Evolutionary conservation across 2,113 vertebrate genomes (phyloP).

Genomic region (Colius striatus): DNA sequence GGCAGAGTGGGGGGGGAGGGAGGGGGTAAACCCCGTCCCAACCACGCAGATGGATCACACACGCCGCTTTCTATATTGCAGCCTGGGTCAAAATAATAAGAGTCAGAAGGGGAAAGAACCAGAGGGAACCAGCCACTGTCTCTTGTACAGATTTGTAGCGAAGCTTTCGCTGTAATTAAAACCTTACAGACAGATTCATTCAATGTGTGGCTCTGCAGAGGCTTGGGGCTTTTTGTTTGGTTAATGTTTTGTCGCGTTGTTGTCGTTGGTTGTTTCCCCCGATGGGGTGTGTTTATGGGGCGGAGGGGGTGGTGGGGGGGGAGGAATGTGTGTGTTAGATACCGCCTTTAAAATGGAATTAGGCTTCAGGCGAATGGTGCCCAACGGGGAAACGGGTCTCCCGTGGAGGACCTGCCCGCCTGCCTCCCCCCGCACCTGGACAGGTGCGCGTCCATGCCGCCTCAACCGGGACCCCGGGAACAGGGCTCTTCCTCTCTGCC

Average conservation of each 20-base stretch:
- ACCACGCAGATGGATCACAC: constrained; percentile 79
- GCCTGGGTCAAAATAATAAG: constrained; percentile 75
- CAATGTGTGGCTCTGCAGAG: constrained; percentile 71
- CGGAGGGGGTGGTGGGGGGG: rapidly evolving
- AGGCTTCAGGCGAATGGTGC: constrained; percentile 38
- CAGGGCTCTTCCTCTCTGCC: background rate
- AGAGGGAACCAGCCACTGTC: constrained; percentile 76
- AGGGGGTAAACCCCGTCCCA: background rate
- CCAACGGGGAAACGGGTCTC: constrained; percentile 6
- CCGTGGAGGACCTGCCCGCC: background rate
- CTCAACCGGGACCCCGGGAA: background rate
- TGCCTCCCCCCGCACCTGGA: background rate
- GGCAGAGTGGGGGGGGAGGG: background rate
- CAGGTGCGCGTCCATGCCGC: background rate
- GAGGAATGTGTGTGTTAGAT: background rate
- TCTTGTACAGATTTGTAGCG: constrained; percentile 78
- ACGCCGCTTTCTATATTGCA: constrained; percentile 74
- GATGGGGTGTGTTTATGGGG: background rate
- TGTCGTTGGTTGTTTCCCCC: background rate
- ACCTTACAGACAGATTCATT: constrained; percentile 77
- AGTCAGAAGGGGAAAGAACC: constrained; percentile 79
- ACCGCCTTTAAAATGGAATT: constrained; percentile 63
- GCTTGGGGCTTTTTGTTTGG: constrained; percentile 52
- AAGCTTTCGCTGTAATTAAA: constrained; percentile 79
- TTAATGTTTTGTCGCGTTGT: constrained; percentile 61